Conservation (phyloP, 2,888 invertebrate genomes). For the Drosophila anomelani region DNA sequence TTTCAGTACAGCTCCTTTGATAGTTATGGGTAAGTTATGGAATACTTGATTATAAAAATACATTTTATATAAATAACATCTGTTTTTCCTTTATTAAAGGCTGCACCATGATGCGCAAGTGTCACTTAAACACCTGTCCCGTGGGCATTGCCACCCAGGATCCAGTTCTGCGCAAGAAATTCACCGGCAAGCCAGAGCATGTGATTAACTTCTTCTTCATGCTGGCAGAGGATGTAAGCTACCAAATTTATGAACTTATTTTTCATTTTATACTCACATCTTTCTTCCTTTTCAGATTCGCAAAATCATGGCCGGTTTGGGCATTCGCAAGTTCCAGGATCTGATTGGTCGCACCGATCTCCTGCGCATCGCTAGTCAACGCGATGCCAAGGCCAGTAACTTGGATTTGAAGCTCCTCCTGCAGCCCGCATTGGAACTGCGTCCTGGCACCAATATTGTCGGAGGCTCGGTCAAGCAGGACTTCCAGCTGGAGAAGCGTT, state of each 20-base stretch:
- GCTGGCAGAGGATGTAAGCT: conserved; percentile 96
- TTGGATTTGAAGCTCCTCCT: conserved; percentile 94
- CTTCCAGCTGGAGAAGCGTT: conserved; percentile 93
- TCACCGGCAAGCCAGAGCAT: conserved; percentile 98
- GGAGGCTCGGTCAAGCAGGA: conserved; percentile 95
- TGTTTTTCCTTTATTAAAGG: conserved; percentile 84
- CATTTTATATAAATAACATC: background rate
- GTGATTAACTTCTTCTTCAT: conserved; percentile 99
- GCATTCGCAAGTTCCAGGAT: conserved; percentile 94
- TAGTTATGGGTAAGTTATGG: conserved; percentile 90
- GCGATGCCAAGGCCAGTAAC: conserved; percentile 92
- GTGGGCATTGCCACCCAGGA: conserved; percentile 99
- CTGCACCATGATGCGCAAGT: conserved; percentile 99
- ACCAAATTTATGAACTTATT: background rate
- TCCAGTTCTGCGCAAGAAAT: conserved; percentile 96
- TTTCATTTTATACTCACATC: rapidly evolving
- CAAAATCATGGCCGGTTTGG: conserved; percentile 94
- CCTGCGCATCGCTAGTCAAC: conserved; percentile 90
- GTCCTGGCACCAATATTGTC: conserved; percentile 95
- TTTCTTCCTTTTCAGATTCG: conserved; percentile 88
- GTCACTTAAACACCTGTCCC: conserved; percentile 99
- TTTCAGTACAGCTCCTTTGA: conserved; percentile 98
- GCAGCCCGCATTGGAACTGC: conserved; percentile 94
- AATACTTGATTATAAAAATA: background rate
- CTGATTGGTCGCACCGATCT: conserved; percentile 96